Percentiles rank a stretch among this genome's conserved stretches.
Evolutionary conservation across 2,113 vertebrate species (phyloP).

Genomic region (Suricata suricatta): DNA sequence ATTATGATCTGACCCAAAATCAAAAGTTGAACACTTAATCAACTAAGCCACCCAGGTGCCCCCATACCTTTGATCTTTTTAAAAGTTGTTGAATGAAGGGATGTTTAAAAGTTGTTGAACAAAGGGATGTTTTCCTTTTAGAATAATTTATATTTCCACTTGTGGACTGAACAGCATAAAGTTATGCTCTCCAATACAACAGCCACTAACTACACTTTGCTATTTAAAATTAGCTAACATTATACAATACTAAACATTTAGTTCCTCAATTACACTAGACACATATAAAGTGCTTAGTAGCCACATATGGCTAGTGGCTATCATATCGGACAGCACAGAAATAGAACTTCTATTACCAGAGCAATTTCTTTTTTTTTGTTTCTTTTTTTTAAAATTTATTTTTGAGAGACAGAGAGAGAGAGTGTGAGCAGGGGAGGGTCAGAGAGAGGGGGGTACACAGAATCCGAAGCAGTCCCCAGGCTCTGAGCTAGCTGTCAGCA

Average conservation of each 20-base stretch:
- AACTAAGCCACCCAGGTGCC: too few relatives aligned
- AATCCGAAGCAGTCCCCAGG: too few relatives aligned
- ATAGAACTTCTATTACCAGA: background rate
- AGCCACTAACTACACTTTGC: background rate
- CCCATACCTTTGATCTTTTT: too few relatives aligned
- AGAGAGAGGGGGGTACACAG: too few relatives aligned
- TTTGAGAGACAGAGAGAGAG: too few relatives aligned
- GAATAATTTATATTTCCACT: background rate
- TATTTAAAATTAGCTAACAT: background rate
- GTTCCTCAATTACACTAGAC: background rate
- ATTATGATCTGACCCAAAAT: too few relatives aligned
- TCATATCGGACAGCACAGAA: background rate
- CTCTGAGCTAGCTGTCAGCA: too few relatives aligned
- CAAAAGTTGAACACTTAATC: too few relatives aligned
- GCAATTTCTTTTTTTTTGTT: background rate
- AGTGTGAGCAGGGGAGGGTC: too few relatives aligned
- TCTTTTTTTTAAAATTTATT: too few relatives aligned
- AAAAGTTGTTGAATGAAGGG: background rate
- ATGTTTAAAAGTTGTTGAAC: background rate
- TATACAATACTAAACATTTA: background rate
- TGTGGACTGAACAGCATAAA: background rate
- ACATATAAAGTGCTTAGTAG: background rate
- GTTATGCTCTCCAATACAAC: background rate
- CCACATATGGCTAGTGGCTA: background rate
- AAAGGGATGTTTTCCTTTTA: background rate